phyloP scores from a whole-genome alignment of 2,888 invertebrate genomes.

The Diarsia rubi region DNA sequence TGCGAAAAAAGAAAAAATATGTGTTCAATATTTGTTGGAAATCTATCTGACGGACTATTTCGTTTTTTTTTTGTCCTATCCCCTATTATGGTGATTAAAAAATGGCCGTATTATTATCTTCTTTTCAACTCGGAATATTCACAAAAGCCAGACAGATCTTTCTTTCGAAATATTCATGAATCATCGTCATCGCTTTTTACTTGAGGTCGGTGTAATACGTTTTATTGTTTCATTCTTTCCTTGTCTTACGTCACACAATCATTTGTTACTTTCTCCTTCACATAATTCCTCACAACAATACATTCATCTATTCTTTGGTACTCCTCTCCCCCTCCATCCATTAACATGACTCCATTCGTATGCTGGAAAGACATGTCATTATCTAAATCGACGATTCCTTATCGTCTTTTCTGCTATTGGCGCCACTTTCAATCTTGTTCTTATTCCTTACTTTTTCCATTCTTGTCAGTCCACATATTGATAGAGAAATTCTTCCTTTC shows the following conservation, averaged over 20 bases:
- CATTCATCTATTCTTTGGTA: not conserved
- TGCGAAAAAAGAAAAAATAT: no score
- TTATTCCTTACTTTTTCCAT: not conserved
- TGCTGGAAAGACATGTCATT: not conserved
- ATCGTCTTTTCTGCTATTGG: not conserved
- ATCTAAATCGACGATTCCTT: not conserved
- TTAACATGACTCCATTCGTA: not conserved
- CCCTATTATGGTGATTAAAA: not conserved
- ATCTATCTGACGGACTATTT: no score
- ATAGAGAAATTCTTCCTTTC: slow-evolving; percentile 60
- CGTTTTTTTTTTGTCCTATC: no score
- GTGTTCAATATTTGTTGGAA: no score
- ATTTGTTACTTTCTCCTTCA: not conserved
- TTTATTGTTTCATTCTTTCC: not conserved
- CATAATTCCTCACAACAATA: not conserved
- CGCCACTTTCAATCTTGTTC: not conserved
- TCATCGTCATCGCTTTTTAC: not conserved
- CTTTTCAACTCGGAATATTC: not conserved
- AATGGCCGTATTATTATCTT: not conserved
- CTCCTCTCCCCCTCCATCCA: not conserved
- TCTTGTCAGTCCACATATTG: not conserved
- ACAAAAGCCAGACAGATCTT: not conserved
- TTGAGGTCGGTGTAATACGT: not conserved
- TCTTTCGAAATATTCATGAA: not conserved
- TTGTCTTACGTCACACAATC: not conserved